A percentile compares a stretch with the other conserved stretches of the same genome.
Evolutionary conservation across 2,797 vertebrate genomes (phyloP).

Genomic region (Allobates femoralis): DNA sequence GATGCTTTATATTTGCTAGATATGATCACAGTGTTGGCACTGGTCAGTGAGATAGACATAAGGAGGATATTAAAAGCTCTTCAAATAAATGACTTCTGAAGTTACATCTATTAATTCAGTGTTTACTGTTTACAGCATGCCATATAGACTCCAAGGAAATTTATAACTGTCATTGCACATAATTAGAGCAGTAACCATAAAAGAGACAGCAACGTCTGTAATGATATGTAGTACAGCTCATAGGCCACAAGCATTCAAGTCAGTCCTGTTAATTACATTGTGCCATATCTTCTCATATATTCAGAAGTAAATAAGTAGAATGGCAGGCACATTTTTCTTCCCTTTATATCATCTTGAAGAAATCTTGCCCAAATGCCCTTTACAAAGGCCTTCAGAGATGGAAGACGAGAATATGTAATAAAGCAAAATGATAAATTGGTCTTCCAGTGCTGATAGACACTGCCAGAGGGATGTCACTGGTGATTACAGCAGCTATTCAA

Average conservation of each 20-base stretch:
- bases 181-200: slow-evolving; percentile 46
- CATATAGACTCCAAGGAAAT: slow-evolving; percentile 30
- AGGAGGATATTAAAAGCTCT: slow-evolving; percentile 22
- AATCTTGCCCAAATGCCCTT: slow-evolving; percentile 41
- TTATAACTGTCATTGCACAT: slow-evolving; percentile 49
- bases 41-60: slow-evolving; percentile 21
- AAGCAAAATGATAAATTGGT: slow-evolving; percentile 57
- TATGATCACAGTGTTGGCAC: not conserved
- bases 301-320: slow-evolving; percentile 12
- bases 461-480: slow-evolving; percentile 47
- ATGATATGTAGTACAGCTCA: slow-evolving; percentile 30
- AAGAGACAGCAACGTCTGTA: slow-evolving; percentile 39
- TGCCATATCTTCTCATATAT: slow-evolving; percentile 44
- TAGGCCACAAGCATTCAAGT: slow-evolving; percentile 25
- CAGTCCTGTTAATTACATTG: slow-evolving; percentile 41
- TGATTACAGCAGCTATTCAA: slow-evolving; percentile 52
- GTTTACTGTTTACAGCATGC: slow-evolving; percentile 42
- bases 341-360: slow-evolving; percentile 15
- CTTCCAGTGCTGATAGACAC: slow-evolving; percentile 45
- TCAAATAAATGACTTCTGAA: slow-evolving; percentile 26
- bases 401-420: slow-evolving; percentile 37
- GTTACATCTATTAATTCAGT: slow-evolving; percentile 31
- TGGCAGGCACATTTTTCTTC: slow-evolving; percentile 2
- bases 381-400: slow-evolving; percentile 62
- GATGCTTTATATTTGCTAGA: not conserved